Conservation (phyloP, 2,888 invertebrate genomes). For the Spodoptera exigua region DNA sequence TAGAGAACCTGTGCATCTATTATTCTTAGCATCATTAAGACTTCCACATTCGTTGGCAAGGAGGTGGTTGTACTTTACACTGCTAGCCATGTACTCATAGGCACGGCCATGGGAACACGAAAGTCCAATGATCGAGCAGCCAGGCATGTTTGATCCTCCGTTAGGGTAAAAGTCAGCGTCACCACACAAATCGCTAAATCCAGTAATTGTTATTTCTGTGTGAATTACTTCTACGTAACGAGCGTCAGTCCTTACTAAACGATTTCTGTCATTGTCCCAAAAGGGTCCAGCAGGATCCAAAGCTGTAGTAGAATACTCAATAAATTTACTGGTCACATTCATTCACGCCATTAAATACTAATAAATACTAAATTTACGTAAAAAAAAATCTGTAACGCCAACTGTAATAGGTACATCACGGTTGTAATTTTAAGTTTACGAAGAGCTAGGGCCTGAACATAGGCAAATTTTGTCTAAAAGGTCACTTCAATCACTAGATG, state of each 20-base stretch:
- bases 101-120: constrained; percentile 74
- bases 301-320: constrained; percentile 57
- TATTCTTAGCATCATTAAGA: constrained; percentile 58
- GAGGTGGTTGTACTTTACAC: constrained; percentile 70
- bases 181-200: constrained; percentile 69
- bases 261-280: constrained; percentile 67
- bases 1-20: constrained; percentile 60
- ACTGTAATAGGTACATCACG: too few species aligned
- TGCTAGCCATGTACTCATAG: constrained; percentile 72
- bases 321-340: background rate
- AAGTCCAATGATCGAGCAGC: constrained; percentile 63
- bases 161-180: constrained; percentile 79
- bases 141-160: constrained; percentile 75
- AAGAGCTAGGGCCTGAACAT: too few species aligned
- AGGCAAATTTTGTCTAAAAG: too few species aligned
- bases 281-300: constrained; percentile 81
- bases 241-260: constrained; percentile 67
- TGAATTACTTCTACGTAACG: constrained; percentile 81
- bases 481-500: too few species aligned
- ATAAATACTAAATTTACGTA: too few species aligned
- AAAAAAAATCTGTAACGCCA: too few species aligned
- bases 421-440: too few species aligned
- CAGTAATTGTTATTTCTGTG: constrained; percentile 71
- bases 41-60: constrained; percentile 67
- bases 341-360: too few species aligned